phyloP scores from a whole-genome alignment of 2,113 vertebrate species.

The Poeciliopsis occidentalis region DNA sequence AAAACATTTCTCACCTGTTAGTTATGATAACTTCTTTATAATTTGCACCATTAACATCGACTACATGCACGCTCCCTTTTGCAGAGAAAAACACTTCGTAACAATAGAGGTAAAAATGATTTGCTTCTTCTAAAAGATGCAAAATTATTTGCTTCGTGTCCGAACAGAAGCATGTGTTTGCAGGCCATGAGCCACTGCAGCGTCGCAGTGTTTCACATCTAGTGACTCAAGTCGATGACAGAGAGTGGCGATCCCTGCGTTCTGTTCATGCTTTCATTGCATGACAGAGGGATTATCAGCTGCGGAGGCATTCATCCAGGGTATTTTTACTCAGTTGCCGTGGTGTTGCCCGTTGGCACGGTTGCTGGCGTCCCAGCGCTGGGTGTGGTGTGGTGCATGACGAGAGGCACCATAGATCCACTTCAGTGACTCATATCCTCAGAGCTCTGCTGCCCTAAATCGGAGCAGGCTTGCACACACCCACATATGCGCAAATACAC shows the following conservation, averaged over 20 bases:
- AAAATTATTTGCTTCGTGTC: neutral
- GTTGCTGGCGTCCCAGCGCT: conserved; percentile 62
- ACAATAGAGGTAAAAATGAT: too few species aligned
- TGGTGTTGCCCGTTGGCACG: conserved; percentile 71
- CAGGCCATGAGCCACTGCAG: neutral
- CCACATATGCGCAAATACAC: conserved; percentile 31
- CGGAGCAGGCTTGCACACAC: conserved; percentile 38
- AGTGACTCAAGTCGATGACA: neutral
- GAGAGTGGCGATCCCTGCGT: neutral
- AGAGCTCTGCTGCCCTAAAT: conserved; percentile 78
- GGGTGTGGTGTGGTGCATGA: conserved; percentile 56
- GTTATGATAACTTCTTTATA: too few species aligned
- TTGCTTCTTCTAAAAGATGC: neutral
- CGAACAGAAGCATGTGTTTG: neutral
- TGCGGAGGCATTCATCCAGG: conserved; percentile 61
- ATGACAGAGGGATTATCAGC: conserved; percentile 57
- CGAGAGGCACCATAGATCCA: conserved; percentile 60
- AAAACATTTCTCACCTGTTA: too few species aligned
- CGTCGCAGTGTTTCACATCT: neutral
- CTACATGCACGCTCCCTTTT: too few species aligned
- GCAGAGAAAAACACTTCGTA: too few species aligned
- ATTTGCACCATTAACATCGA: too few species aligned
- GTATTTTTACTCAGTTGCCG: conserved; percentile 79
- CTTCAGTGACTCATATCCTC: conserved; percentile 79
- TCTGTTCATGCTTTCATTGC: conserved; percentile 10